Evolutionary conservation across 2,888 invertebrate species (phyloP), one percentile per base, ranked within the genome.

Genomic region (Volucella bombylans): DNA sequence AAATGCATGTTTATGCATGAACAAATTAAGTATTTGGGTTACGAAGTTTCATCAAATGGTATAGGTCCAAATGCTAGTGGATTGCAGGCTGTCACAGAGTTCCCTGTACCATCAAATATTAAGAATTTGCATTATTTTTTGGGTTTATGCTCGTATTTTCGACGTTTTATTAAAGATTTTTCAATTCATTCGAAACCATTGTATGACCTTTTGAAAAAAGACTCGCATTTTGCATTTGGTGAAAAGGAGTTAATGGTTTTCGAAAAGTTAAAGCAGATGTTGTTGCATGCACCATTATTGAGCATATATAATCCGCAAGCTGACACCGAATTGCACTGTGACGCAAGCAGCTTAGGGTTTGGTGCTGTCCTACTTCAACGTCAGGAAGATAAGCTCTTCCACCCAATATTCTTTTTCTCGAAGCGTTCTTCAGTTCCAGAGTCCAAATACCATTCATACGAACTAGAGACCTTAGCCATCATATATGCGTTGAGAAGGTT

Each of bases 221-320:
- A 18, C 18, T 1, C 18, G 18, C 18, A 1, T n/a, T n/a, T n/a
- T n/a, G n/a, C n/a, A n/a, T n/a, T n/a, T 64, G 59, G 49, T 2
- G 64, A 41, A 50, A 15, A 54, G 4, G 41, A 73, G 49, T 2
- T 31, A n/a, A 8, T 14, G 10, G 50, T 50, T 8, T 50, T 50
- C 14, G 50, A 50, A 14, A n/a, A 11, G 8, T 10, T 50, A 14
- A 50, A 50, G 50, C 39, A 41, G 57, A 39, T 11, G 15, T 31
- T 73, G 8, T 38, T 23, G 14, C 11, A 45, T 90, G n/a, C n/a
- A n/a, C n/a, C n/a, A n/a, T n/a, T n/a, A n/a, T n/a, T n/a, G 14
- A 86, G 87, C 6, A 64, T 90, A 3, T n/a, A 57, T 82, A 67
- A 78, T 8, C 88, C 88, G 8, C 15, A 52, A 18, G 14, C 41